Conservation (phyloP, 2,113 vertebrate species). For the Callipepla californica region DNA sequence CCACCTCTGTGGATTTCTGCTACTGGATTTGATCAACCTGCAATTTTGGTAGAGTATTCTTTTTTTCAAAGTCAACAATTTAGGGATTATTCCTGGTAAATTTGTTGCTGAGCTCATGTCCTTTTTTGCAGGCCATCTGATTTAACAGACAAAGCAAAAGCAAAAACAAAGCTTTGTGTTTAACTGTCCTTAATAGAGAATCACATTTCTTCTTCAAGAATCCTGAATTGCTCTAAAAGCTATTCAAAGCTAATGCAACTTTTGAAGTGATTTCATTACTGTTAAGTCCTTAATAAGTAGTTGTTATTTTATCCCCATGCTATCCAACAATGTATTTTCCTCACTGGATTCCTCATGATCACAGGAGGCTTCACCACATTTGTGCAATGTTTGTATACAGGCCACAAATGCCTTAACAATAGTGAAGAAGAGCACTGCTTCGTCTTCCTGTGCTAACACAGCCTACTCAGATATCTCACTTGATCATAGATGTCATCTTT, state of each 20-base stretch:
- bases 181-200: not conserved
- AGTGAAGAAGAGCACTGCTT: not conserved
- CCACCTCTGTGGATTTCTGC: not conserved
- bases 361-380: not conserved
- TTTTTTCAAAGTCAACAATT: not conserved
- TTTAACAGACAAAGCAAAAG: not conserved
- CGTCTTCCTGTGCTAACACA: not conserved
- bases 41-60: not conserved
- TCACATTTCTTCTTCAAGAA: not conserved
- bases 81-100: not conserved
- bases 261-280: not conserved
- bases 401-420: rapidly evolving
- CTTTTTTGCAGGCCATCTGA: not conserved
- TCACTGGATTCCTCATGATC: not conserved
- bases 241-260: not conserved
- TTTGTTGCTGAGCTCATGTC: not conserved
- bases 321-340: not conserved
- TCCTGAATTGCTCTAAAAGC: not conserved
- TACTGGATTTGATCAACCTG: not conserved
- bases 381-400: not conserved
- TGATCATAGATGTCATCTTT: not conserved
- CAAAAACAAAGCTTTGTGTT: not conserved
- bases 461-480: no score
- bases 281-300: not conserved
- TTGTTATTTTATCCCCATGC: not conserved